These are phyloP conservation scores for Hylaea fasciaria DNA, from an alignment of 2,888 invertebrate species.

Conservation along the genomic window DNA sequence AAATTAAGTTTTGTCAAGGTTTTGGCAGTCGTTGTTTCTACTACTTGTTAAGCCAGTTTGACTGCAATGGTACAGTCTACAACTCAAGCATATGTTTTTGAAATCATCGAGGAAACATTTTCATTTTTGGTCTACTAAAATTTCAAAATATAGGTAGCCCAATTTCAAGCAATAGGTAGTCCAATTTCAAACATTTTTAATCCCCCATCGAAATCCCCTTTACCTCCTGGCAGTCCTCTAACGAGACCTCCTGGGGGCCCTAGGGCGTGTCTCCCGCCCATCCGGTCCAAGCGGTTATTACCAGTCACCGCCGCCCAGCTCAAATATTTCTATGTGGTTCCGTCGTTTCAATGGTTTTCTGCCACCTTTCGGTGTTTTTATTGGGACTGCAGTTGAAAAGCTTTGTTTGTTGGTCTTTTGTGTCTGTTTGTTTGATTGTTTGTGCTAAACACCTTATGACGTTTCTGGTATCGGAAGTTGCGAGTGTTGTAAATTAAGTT, in stretches of 20 bases:
- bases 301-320: constrained; percentile 22
- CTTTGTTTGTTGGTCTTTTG: constrained; percentile 11
- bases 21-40: too few relatives aligned
- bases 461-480: too few relatives aligned
- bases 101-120: too few relatives aligned
- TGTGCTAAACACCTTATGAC: constrained; percentile 4
- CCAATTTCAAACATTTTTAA: not conserved
- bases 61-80: too few relatives aligned
- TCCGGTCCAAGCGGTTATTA: constrained; percentile 39
- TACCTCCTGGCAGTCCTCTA: constrained; percentile 28
- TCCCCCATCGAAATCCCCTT: constrained; percentile 1
- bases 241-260: constrained; percentile 38
- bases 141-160: too few relatives aligned
- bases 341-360: constrained; percentile 1
- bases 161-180: not conserved
- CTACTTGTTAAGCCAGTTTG: too few relatives aligned
- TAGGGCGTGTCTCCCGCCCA: constrained; percentile 39
- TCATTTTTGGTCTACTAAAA: too few relatives aligned
- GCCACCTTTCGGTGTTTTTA: constrained; percentile 9
- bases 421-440: not conserved
- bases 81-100: too few relatives aligned
- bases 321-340: constrained; percentile 5
- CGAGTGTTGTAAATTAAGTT: too few relatives aligned
- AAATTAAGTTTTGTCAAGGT: too few relatives aligned
- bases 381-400: not conserved